These are phyloP conservation scores for Cotesia chilonis DNA, from an alignment of 1,140 invertebrate genomes.

Conservation along the genomic window DNA sequence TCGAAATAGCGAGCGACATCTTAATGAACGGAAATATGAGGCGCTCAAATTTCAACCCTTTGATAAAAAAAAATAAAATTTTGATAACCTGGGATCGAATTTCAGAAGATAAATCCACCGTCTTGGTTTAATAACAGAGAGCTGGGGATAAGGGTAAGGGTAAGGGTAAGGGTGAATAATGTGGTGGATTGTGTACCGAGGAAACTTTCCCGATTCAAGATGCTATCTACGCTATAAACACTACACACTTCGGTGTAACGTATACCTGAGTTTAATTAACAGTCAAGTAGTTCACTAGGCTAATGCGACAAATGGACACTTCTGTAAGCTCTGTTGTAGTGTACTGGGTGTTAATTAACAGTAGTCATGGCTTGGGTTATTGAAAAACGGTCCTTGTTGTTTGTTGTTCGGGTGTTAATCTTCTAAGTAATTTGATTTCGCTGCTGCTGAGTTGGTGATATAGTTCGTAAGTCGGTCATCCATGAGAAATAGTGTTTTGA, in stretches of 20 bases:
- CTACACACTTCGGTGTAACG: background rate
- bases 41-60: constrained; percentile 6
- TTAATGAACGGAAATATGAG: constrained; percentile 9
- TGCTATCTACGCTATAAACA: constrained; percentile 21
- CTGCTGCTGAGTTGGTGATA: too few species aligned
- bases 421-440: too few species aligned
- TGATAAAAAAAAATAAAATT: too few species aligned
- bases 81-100: too few species aligned
- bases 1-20: background rate
- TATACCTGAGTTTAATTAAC: constrained; percentile 19
- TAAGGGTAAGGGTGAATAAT: constrained; percentile 3
- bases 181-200: background rate
- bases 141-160: background rate
- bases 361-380: background rate
- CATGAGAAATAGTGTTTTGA: too few species aligned
- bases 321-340: background rate
- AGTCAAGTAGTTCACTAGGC: constrained; percentile 9
- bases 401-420: too few species aligned
- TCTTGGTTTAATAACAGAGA: too few species aligned
- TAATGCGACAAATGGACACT: constrained; percentile 28
- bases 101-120: too few species aligned
- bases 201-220: constrained; percentile 26
- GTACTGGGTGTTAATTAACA: background rate
- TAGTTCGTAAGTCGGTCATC: too few species aligned
- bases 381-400: background rate